These are phyloP conservation scores for Melanostoma scalare DNA, from an alignment of 2,888 invertebrate genomes.

Conservation along the genomic window DNA sequence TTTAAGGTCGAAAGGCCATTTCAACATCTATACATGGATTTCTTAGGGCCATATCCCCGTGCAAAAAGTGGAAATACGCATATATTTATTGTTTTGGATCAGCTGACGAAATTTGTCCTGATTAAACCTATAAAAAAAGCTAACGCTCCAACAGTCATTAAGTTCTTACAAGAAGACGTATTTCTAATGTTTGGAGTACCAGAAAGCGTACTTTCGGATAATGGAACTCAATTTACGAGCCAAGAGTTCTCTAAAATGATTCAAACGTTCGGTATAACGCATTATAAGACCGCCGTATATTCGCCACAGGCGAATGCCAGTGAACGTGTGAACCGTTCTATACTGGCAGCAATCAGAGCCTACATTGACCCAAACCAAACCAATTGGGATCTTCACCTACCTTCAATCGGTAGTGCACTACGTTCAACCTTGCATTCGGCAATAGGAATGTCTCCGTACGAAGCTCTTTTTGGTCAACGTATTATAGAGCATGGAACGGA, in stretches of 20 bases:
- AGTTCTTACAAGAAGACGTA: neutral
- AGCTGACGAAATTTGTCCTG: constrained; percentile 10
- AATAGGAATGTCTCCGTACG: too few relatives aligned
- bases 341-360: neutral
- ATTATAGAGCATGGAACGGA: too few relatives aligned
- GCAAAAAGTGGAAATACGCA: constrained; percentile 14
- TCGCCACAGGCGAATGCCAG: constrained; percentile 1
- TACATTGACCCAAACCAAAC: too few relatives aligned
- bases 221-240: constrained; percentile 16
- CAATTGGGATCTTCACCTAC: too few relatives aligned
- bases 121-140: constrained; percentile 13
- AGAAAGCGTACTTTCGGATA: constrained; percentile 7
- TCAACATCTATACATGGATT: constrained; percentile 7
- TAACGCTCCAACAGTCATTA: neutral
- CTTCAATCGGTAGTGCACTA: too few relatives aligned
- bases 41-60: constrained; percentile 3
- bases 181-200: constrained; percentile 10
- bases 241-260: neutral
- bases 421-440: too few relatives aligned
- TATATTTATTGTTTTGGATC: neutral
- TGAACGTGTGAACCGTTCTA: constrained; percentile 3
- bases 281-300: neutral
- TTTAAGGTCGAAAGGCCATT: constrained; percentile 16
- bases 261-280: neutral
- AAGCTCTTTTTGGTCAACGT: too few relatives aligned